Evolutionary conservation across 2,797 vertebrate genomes (phyloP).

Genomic region (Rhadinocentrus ornatus): DNA sequence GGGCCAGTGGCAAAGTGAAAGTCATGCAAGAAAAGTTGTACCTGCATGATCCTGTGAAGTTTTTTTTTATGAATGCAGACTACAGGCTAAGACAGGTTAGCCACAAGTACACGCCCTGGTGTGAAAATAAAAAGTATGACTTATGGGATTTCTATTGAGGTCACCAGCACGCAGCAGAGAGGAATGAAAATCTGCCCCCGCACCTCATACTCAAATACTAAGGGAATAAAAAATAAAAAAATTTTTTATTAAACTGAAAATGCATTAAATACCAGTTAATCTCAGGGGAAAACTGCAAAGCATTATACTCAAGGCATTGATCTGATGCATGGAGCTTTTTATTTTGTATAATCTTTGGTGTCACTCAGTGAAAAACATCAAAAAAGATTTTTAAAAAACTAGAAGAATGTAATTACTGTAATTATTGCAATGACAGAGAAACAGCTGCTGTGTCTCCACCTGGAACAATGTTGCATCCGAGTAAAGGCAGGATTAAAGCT

Average conservation of each 20-base stretch:
- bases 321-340: not conserved
- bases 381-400: not conserved
- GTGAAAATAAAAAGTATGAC: constrained; percentile 30
- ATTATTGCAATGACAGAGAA: constrained; percentile 43
- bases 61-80: constrained; percentile 18
- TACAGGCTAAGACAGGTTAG: constrained; percentile 67
- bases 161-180: constrained; percentile 25
- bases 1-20: constrained; percentile 5
- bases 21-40: constrained; percentile 9
- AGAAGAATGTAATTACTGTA: constrained; percentile 31
- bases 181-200: constrained; percentile 7
- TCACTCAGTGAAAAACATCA: not conserved
- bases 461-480: constrained; percentile 18
- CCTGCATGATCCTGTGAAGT: constrained; percentile 1
- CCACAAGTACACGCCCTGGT: constrained; percentile 30
- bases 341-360: not conserved
- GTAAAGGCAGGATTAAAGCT: constrained; percentile 25
- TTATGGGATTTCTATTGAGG: constrained; percentile 49
- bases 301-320: not conserved
- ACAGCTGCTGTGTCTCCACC: constrained; percentile 1
- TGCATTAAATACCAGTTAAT: not conserved
- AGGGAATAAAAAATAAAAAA: not conserved
- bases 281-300: not conserved
- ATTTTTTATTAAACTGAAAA: not conserved
- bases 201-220: not conserved